Percentiles rank a stretch among this genome's conserved stretches.
Evolutionary conservation across 2,797 vertebrate species (phyloP).

Genomic region (Anguilla anguilla): DNA sequence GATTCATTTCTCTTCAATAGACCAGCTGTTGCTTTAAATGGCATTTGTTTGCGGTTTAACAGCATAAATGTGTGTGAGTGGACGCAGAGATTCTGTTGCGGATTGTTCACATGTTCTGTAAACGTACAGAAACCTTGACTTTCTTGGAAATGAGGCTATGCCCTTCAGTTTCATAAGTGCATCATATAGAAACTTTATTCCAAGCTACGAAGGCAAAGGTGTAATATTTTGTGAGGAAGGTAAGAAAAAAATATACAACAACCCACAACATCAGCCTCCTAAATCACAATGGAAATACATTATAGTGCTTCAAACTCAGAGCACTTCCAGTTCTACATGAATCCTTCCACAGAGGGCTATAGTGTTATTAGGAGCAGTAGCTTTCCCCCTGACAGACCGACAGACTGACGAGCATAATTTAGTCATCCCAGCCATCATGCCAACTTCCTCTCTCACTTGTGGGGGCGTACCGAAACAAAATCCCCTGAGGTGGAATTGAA

Average conservation of each 20-base stretch:
- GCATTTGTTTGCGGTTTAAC: neutral
- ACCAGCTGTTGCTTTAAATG: neutral
- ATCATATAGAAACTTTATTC: neutral
- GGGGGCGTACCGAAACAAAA: constrained; percentile 32
- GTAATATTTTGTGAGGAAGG: neutral
- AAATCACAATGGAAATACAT: neutral
- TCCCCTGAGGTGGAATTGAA: constrained; percentile 29
- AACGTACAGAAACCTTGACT: neutral
- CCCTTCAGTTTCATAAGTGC: neutral
- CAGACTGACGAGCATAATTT: neutral
- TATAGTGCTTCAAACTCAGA: neutral
- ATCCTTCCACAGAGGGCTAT: neutral
- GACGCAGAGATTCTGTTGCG: neutral
- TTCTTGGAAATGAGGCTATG: neutral
- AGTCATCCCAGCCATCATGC: constrained; percentile 21
- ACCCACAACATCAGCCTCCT: neutral
- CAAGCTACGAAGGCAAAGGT: neutral
- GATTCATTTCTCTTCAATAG: constrained; percentile 10
- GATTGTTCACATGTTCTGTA: neutral
- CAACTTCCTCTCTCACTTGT: constrained; percentile 22
- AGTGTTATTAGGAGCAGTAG: neutral
- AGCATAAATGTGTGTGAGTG: neutral
- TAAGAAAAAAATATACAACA: neutral
- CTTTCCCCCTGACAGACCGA: neutral
- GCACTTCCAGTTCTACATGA: neutral